Conservation (phyloP, 2,888 invertebrate genomes). For the Scrobipalpa atriplicella region DNA sequence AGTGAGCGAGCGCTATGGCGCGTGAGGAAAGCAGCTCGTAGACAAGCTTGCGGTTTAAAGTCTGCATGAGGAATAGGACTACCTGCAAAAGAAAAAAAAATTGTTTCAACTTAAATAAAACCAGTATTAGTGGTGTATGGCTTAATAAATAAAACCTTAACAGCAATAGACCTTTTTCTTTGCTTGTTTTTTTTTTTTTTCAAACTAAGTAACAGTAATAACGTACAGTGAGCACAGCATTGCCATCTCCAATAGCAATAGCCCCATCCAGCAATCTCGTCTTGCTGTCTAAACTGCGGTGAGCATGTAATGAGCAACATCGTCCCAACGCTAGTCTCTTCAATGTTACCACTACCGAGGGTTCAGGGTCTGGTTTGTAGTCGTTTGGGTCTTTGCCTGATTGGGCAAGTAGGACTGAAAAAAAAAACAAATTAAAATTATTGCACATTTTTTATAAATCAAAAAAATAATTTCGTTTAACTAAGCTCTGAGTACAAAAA, state of each 20-base stretch:
- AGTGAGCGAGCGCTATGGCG: conserved; percentile 88
- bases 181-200: too few relatives aligned
- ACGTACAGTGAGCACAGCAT: conserved; percentile 87
- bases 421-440: background rate
- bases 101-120: background rate
- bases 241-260: conserved; percentile 88
- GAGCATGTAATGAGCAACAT: conserved; percentile 72
- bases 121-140: background rate
- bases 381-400: conserved; percentile 75
- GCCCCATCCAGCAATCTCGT: conserved; percentile 87
- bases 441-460: too few relatives aligned
- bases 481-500: too few relatives aligned
- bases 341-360: conserved; percentile 65
- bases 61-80: conserved; percentile 88
- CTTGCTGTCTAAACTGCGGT: conserved; percentile 86
- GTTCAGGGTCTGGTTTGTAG: conserved; percentile 45
- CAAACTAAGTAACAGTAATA: too few relatives aligned
- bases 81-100: conserved; percentile 76
- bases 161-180: too few relatives aligned
- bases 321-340: conserved; percentile 78
- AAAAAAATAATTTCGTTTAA: too few relatives aligned
- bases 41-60: conserved; percentile 87
- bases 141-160: too few relatives aligned
- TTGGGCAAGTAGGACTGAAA: conserved; percentile 79
- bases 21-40: conserved; percentile 86